Percentiles rank a stretch among this genome's conserved stretches.
These are phyloP conservation scores for Aplidium turbinatum DNA, from an alignment of 23 tunicate species.

Conservation along the genomic window DNA sequence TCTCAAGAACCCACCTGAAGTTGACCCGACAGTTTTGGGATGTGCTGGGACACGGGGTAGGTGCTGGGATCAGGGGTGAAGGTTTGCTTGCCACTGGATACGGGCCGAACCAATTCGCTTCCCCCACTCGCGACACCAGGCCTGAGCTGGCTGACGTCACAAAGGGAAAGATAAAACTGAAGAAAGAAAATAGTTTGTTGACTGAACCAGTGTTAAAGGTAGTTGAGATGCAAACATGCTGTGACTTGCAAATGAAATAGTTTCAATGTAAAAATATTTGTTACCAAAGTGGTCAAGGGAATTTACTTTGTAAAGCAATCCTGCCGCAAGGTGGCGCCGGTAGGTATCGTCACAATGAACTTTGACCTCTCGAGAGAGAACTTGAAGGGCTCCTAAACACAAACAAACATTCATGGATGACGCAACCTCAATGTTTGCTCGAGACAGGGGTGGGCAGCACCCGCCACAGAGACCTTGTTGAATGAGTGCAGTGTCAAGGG, in stretches of 20 bases:
- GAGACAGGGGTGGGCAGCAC: no score
- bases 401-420: no score
- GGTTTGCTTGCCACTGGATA: conserved; percentile 51
- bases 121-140: conserved; percentile 46
- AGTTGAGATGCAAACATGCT: background rate
- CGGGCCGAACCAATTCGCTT: conserved; percentile 27
- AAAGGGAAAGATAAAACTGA: conserved; percentile 48
- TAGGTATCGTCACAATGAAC: conserved; percentile 18
- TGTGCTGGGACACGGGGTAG: conserved; percentile 65
- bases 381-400: conserved; percentile 62
- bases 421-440: no score
- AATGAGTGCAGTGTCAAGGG: no score
- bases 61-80: conserved; percentile 49
- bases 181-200: background rate
- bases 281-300: background rate
- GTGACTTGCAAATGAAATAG: background rate
- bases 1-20: conserved; percentile 40
- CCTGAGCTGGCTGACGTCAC: conserved; percentile 30
- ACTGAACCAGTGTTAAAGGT: background rate
- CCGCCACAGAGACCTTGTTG: no score
- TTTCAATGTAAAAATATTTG: background rate
- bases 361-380: conserved; percentile 44
- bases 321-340: conserved; percentile 45
- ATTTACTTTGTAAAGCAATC: conserved; percentile 78
- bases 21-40: conserved; percentile 59